phyloP scores from a whole-genome alignment of 2,888 invertebrate species.

The Lutraria lutraria region DNA sequence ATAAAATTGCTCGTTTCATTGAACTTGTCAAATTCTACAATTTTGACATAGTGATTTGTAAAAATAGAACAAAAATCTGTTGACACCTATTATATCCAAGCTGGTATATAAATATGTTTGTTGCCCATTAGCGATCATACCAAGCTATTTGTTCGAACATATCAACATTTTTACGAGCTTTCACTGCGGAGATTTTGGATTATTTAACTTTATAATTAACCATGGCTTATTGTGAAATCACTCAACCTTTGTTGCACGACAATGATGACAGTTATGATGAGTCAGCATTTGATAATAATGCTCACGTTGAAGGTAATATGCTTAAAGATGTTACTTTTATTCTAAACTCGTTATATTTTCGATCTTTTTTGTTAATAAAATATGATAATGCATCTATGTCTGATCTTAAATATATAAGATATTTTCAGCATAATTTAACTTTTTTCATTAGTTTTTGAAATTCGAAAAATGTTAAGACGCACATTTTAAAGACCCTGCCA shows the following conservation, averaged over 20 bases:
- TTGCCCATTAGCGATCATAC: not conserved
- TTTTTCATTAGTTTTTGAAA: too few species aligned
- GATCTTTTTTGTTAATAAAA: too few species aligned
- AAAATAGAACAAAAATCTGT: conserved; percentile 27
- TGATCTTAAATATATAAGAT: too few species aligned
- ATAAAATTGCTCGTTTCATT: not conserved
- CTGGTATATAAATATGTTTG: conserved; percentile 24
- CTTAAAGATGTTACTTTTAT: not conserved
- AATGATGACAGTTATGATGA: conserved; percentile 22
- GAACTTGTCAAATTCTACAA: conserved; percentile 27
- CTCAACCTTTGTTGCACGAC: conserved; percentile 28
- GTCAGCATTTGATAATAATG: not conserved
- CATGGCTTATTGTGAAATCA: conserved; percentile 38
- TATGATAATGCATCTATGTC: too few species aligned
- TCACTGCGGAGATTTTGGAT: not conserved
- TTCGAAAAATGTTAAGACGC: too few species aligned
- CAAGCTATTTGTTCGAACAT: not conserved
- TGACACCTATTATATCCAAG: conserved; percentile 33
- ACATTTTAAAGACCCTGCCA: too few species aligned
- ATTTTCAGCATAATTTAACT: too few species aligned
- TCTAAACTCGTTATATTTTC: too few species aligned
- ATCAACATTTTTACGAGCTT: not conserved
- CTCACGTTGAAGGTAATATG: conserved; percentile 29
- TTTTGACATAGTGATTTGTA: conserved; percentile 19
- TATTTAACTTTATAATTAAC: not conserved